Evolutionary conservation across 2,797 vertebrate genomes (phyloP).

Genomic region (Sphaeramia orbicularis): DNA sequence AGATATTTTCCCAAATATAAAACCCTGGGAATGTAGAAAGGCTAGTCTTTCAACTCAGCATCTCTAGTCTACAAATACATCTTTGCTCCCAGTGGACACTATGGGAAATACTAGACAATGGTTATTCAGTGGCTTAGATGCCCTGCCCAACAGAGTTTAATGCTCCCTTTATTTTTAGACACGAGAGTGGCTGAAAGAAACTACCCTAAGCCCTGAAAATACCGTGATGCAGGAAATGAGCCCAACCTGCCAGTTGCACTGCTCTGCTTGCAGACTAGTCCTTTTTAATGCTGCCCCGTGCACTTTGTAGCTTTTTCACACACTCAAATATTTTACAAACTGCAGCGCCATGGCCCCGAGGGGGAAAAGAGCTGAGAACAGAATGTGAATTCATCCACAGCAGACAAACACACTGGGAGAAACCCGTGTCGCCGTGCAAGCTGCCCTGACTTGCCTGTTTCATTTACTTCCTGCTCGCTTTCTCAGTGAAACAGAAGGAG

Average conservation of each 20-base stretch:
- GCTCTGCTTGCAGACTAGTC: slow-evolving; percentile 30
- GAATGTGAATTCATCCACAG: slow-evolving; percentile 65
- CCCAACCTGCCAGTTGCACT: slow-evolving; percentile 39
- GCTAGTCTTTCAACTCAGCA: slow-evolving; percentile 13
- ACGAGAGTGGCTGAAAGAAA: slow-evolving; percentile 48
- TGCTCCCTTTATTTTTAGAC: slow-evolving; percentile 65
- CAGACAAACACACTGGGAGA: slow-evolving; percentile 46
- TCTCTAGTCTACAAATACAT: slow-evolving; percentile 32
- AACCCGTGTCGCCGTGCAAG: slow-evolving; percentile 32
- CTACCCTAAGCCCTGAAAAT: slow-evolving; percentile 40
- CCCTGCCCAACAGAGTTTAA: slow-evolving; percentile 55
- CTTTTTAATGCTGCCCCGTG: slow-evolving; percentile 36
- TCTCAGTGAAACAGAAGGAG: slow-evolving; percentile 22
- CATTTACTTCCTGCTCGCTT: slow-evolving; percentile 35
- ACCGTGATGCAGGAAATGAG: slow-evolving; percentile 60
- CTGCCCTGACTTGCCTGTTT: slow-evolving; percentile 43
- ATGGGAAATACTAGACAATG: slow-evolving; percentile 61
- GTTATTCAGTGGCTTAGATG: slow-evolving; percentile 42
- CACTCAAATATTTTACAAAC: slow-evolving; percentile 53
- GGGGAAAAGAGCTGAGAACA: slow-evolving; percentile 60
- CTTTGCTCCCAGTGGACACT: slow-evolving; percentile 39
- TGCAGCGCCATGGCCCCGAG: slow-evolving; percentile 27
- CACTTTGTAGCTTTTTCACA: slow-evolving; percentile 59
- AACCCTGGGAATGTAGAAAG: slow-evolving; percentile 38
- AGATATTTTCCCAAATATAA: slow-evolving; percentile 26